Base-by-base conservation (phyloP, 2,888 invertebrate species). In the Pherbina coryleti region DNA sequence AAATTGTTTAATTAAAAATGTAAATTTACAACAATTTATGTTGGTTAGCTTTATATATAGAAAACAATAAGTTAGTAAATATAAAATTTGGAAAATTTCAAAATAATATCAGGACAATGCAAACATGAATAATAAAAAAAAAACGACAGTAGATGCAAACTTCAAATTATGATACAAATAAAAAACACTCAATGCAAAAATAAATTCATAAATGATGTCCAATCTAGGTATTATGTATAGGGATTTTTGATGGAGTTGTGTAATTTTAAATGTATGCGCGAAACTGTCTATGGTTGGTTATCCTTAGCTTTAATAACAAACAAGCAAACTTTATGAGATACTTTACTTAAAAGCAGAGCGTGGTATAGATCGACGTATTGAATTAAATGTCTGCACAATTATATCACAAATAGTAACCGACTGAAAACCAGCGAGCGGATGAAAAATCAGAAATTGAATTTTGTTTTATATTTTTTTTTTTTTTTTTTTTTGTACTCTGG, bases 1-100 rank as follows among this genome's bases (percentile, higher is more conserved):
- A 85, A 84, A 72, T 9, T 19, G 69, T 44, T 5, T 25, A 14
- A 22, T 73, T 22, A 22, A 75, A 72, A 66, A 17, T 66, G 7
- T 34, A 11, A 44, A 44, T 11, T 44, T 44, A 44, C 44, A 44
- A 44, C 44, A 44, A 37, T 67, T 67, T 37, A 22, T 69, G 19
- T 25, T 69, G 28, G 25, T 14, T 25, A 17, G 64, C 5, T 17
- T 5, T 69, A 2, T 22, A 69, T 51, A 51, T 67, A 49, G 19
- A 22, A 67, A n/a, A 37, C 31, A 49, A 7, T 49, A 67, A 44
- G 7, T 64, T 31, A 17, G 66, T 75, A 49, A 31, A 67, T 31
- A 55, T 51, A 75, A 19, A 53, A 55, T 31, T 31, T 28, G 51
- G 28, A 51, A 66, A 53, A 67, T 22, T 53, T 55, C 19, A 57